These are phyloP conservation scores for Calonectris borealis DNA, from an alignment of 2,113 vertebrate genomes.

Conservation along the genomic window DNA sequence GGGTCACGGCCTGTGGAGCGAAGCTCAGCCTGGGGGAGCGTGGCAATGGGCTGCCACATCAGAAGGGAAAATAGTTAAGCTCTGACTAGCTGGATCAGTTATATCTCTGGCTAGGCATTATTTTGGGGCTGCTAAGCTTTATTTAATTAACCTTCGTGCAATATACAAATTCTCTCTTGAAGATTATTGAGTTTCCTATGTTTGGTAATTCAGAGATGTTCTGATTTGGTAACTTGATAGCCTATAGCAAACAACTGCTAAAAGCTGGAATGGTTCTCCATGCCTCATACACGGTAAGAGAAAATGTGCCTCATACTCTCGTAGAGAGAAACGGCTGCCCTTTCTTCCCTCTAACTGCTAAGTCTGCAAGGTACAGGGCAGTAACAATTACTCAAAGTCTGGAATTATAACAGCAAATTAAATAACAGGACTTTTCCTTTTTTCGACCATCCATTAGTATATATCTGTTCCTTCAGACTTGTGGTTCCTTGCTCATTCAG, in stretches of 20 bases:
- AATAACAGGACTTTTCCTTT: background rate
- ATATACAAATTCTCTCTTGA: background rate
- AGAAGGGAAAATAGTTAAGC: background rate
- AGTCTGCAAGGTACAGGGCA: background rate
- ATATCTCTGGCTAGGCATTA: background rate
- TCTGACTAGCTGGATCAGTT: background rate
- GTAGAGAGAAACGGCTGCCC: fast-evolving
- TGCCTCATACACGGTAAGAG: fast-evolving
- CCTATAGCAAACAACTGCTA: background rate
- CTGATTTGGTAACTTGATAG: background rate
- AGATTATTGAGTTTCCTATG: background rate
- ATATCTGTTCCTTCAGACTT: background rate
- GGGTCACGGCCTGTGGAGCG: background rate
- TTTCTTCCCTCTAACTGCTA: background rate
- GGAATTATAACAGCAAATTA: background rate
- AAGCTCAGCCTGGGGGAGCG: background rate
- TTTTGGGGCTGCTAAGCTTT: background rate
- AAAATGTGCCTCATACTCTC: fast-evolving
- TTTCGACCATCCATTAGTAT: background rate
- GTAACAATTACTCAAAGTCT: background rate
- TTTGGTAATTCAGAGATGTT: background rate
- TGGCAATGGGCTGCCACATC: background rate
- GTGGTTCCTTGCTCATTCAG: background rate
- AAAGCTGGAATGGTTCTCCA: background rate
- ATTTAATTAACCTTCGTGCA: background rate